Conservation (phyloP, 2,113 vertebrate genomes). For the Erythrocercus mccallii region DNA sequence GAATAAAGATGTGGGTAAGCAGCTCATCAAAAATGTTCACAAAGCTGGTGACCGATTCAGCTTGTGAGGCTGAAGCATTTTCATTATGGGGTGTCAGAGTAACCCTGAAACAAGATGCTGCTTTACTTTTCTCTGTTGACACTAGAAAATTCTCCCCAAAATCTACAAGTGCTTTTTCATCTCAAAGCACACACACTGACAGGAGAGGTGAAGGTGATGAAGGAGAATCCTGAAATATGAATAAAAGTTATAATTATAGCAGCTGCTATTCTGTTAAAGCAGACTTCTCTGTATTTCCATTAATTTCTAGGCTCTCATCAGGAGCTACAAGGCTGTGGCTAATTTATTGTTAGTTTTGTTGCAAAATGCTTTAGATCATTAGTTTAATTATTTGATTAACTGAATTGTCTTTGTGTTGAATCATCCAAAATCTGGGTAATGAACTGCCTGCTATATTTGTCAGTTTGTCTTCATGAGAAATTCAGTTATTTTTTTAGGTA, state of each 20-base stretch:
- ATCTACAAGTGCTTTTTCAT: background rate
- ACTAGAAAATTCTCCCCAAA: background rate
- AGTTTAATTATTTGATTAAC: background rate
- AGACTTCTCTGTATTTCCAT: background rate
- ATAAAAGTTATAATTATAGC: background rate
- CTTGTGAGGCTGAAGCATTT: rapidly evolving
- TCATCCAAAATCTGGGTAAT: background rate
- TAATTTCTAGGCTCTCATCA: background rate
- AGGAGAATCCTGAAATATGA: background rate
- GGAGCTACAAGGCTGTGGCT: background rate
- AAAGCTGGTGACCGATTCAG: background rate
- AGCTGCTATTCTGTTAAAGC: background rate
- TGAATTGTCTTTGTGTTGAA: background rate
- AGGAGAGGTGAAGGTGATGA: background rate
- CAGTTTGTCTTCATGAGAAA: background rate
- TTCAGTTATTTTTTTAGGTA: background rate
- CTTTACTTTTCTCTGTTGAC: background rate
- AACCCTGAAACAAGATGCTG: background rate
- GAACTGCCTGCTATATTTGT: background rate
- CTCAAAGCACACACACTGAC: background rate
- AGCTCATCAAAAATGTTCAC: background rate
- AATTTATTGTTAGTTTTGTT: background rate
- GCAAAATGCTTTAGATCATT: background rate
- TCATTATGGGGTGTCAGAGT: background rate
- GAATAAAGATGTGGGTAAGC: background rate